Evolutionary conservation across 2,113 vertebrate species (phyloP).

Genomic region (Psettodes erumei): DNA sequence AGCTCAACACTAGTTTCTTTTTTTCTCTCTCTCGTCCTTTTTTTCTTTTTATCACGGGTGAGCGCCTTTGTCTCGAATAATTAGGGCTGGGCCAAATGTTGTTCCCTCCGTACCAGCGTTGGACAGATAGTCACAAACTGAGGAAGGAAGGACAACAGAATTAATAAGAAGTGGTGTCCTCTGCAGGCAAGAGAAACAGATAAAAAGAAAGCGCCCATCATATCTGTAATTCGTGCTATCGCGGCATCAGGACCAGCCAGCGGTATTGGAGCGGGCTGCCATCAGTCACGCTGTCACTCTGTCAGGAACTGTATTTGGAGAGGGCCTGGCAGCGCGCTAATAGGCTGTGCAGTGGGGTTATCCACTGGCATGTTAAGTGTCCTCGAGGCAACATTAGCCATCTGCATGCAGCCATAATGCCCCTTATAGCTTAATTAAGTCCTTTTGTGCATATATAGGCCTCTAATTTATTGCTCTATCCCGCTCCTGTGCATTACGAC

Average conservation of each 20-base stretch:
- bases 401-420: conserved; percentile 56
- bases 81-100: conserved; percentile 39
- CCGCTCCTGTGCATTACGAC: conserved; percentile 41
- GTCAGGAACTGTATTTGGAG: conserved; percentile 67
- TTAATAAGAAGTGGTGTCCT: conserved; percentile 40
- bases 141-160: conserved; percentile 33
- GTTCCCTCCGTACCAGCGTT: not conserved
- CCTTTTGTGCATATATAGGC: conserved; percentile 31
- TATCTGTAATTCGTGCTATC: conserved; percentile 48
- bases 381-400: conserved; percentile 57
- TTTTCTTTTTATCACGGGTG: not conserved
- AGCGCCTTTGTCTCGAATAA: conserved; percentile 40
- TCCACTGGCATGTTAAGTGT: conserved; percentile 61
- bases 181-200: conserved; percentile 13
- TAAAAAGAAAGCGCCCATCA: conserved; percentile 21
- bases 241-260: conserved; percentile 33
- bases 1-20: conserved; percentile 21
- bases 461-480: conserved; percentile 32
- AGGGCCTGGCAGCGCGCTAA: conserved; percentile 56
- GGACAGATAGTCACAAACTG: conserved; percentile 28
- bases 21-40: not conserved
- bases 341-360: conserved; percentile 46
- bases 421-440: conserved; percentile 62
- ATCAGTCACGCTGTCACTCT: conserved; percentile 66
- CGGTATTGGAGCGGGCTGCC: conserved; percentile 33